These are phyloP conservation scores for Henricia sp. DNA, from an alignment of 53 echinoderm and acorn worm species.

Conservation along the genomic window DNA sequence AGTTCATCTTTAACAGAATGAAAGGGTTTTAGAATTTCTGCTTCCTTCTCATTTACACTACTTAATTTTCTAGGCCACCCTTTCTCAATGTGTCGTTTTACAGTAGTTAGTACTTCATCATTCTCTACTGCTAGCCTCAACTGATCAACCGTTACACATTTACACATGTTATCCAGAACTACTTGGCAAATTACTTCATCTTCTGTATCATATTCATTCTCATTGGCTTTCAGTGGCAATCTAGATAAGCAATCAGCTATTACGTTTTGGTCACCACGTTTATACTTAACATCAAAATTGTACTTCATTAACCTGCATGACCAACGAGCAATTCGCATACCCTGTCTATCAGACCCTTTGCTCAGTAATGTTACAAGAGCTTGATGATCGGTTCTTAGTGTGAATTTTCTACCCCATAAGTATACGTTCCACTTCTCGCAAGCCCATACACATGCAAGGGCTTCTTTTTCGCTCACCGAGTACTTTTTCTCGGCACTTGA, in stretches of 20 bases:
- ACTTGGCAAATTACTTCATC: slow-evolving; percentile 34
- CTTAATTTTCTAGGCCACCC: slow-evolving; percentile 10
- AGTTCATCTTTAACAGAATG: slow-evolving; percentile 21
- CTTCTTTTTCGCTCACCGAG: slow-evolving; percentile 57
- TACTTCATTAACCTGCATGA: slow-evolving; percentile 33
- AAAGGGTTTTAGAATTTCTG: neutral
- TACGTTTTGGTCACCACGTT: slow-evolving; percentile 25
- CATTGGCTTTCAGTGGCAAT: slow-evolving; percentile 13
- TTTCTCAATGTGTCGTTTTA: slow-evolving; percentile 8
- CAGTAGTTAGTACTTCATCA: neutral
- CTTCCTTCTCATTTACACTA: neutral
- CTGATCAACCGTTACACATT: neutral
- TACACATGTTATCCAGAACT: slow-evolving; percentile 12
- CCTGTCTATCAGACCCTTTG: slow-evolving; percentile 8
- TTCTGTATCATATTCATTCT: slow-evolving; percentile 28
- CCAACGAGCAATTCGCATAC: slow-evolving; percentile 34
- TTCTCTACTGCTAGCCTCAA: neutral
- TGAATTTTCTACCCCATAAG: slow-evolving; percentile 50
- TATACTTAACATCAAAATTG: slow-evolving; percentile 17
- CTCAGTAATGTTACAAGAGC: slow-evolving; percentile 37
- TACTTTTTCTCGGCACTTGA: slow-evolving; percentile 43
- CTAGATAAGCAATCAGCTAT: slow-evolving; percentile 21
- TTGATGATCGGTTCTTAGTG: slow-evolving; percentile 27
- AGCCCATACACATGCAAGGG: slow-evolving; percentile 52
- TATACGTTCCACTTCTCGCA: slow-evolving; percentile 22